Percentiles rank a stretch among this genome's conserved stretches.
Evolutionary conservation across 2,888 invertebrate genomes (phyloP).

Genomic region (Salticus scenicus): DNA sequence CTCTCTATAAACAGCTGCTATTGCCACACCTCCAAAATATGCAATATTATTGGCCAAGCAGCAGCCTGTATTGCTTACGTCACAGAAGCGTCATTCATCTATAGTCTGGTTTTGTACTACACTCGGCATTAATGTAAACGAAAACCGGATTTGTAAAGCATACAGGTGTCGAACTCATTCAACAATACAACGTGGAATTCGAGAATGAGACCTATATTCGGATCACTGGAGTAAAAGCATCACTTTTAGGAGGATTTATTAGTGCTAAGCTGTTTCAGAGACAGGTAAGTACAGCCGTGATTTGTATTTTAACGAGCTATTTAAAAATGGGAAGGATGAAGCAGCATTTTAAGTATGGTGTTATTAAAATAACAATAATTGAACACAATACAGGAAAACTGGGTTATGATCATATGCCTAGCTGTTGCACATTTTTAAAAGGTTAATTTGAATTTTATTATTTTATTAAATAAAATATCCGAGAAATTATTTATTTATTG

Average conservation of each 20-base stretch:
- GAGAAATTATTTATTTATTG: too few species aligned
- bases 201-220: background rate
- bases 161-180: background rate
- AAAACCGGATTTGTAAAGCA: background rate
- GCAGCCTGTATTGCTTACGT: background rate
- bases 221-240: background rate
- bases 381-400: too few species aligned
- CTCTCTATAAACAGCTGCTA: background rate
- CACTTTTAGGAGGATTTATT: background rate
- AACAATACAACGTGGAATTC: slow-evolving; percentile 8
- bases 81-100: background rate
- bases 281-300: background rate
- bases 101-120: background rate
- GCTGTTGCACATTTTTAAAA: too few species aligned
- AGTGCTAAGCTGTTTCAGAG: background rate
- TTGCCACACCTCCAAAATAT: background rate
- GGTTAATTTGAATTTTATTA: too few species aligned
- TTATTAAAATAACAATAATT: too few species aligned
- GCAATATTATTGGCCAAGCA: background rate
- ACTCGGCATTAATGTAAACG: background rate
- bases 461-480: too few species aligned
- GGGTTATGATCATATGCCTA: too few species aligned
- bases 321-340: background rate
- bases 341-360: background rate
- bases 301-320: background rate